Percentiles rank a stretch among this genome's conserved stretches.
These are phyloP conservation scores for Rambutsinella grinnellia DNA, from an alignment of 2,888 invertebrate genomes.

Conservation along the genomic window DNA sequence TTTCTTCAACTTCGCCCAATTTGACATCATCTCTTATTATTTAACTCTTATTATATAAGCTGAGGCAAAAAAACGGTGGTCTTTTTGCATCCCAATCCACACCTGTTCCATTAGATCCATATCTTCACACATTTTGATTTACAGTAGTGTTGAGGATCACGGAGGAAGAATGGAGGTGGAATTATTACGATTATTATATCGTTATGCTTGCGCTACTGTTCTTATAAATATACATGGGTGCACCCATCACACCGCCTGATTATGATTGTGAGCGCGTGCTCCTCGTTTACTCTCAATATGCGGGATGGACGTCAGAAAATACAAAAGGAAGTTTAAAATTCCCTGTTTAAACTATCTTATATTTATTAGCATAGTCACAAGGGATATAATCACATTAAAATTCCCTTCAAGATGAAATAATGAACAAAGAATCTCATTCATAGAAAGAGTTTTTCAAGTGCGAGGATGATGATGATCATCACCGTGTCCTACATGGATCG, in stretches of 20 bases:
- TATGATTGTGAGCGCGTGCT: background rate
- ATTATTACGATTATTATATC: background rate
- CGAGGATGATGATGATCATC: background rate
- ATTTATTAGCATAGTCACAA: too few relatives aligned
- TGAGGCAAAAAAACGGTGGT: background rate
- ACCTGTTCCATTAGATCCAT: slow-evolving; percentile 22
- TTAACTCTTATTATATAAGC: background rate
- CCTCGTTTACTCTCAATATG: background rate
- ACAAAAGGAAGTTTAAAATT: background rate
- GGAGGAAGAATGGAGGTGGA: background rate
- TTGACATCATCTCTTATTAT: background rate
- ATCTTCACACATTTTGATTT: slow-evolving; percentile 21
- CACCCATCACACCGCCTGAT: background rate
- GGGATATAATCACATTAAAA: too few relatives aligned
- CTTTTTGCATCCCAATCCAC: slow-evolving; percentile 1
- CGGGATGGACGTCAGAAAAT: background rate
- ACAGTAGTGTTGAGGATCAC: background rate
- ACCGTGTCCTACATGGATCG: slow-evolving; percentile 23
- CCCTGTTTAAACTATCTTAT: background rate
- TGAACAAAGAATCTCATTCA: slow-evolving; percentile 21
- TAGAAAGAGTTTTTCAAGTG: background rate
- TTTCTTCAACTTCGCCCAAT: too few relatives aligned
- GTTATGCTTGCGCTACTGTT: background rate
- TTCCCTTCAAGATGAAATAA: too few relatives aligned
- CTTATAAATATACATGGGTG: slow-evolving; percentile 3